Percentiles rank a stretch among this genome's conserved stretches.
Evolutionary conservation across 2,888 invertebrate genomes (phyloP).

Genomic region (Neoascia interrupta): DNA sequence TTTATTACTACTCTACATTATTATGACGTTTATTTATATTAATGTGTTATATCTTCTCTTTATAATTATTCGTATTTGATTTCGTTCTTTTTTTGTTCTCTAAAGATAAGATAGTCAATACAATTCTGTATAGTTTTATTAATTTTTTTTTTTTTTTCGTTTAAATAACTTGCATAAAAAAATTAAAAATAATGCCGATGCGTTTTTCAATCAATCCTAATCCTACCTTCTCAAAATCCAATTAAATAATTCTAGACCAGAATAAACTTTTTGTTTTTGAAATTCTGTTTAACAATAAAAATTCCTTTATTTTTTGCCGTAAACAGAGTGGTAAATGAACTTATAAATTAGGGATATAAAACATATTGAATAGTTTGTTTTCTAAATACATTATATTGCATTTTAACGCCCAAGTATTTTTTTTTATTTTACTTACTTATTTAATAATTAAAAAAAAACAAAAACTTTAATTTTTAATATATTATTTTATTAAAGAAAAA

Average conservation of each 20-base stretch:
- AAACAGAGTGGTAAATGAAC: conserved; percentile 2
- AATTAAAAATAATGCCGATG: conserved; percentile 23
- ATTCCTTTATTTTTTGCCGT: conserved; percentile 19
- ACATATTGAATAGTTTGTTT: conserved; percentile 22
- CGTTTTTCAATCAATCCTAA: not conserved
- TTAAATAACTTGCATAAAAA: conserved; percentile 27
- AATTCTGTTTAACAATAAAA: conserved; percentile 47
- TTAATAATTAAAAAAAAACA: conserved; percentile 38
- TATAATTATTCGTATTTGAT: conserved; percentile 1
- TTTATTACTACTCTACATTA: conserved; percentile 29
- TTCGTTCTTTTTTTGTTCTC: conserved; percentile 6
- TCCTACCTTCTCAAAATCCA: not conserved
- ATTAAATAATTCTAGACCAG: conserved; percentile 10
- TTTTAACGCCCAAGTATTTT: conserved; percentile 68
- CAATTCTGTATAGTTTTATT: conserved; percentile 58
- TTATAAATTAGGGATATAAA: conserved; percentile 32
- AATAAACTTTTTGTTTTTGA: conserved; percentile 18
- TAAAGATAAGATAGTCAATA: conserved; percentile 58
- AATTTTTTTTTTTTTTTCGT: conserved; percentile 30
- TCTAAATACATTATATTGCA: conserved; percentile 45
- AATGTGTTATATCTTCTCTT: conserved; percentile 3
- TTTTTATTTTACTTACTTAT: conserved; percentile 44
- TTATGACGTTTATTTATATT: conserved; percentile 26
- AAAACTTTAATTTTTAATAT: conserved; percentile 51
- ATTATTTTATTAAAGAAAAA: conserved; percentile 55